A percentile compares a stretch with the other conserved stretches of the same genome.
phyloP scores from a whole-genome alignment of 2,888 invertebrate genomes.

The Muscina levida region DNA sequence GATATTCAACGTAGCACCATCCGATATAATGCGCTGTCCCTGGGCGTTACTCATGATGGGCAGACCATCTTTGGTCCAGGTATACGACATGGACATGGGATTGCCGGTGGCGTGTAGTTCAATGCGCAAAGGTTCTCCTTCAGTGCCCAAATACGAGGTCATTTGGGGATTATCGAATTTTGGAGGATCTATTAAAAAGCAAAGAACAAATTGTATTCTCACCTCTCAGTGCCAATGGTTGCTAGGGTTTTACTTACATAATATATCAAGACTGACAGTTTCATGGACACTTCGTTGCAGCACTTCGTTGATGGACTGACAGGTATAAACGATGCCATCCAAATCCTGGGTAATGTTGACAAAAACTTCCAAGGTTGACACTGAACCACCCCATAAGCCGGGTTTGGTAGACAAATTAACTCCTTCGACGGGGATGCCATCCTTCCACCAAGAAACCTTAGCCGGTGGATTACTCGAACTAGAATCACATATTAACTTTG shows the following conservation, averaged over 20 bases:
- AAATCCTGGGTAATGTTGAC: slow-evolving; percentile 78
- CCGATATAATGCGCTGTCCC: slow-evolving; percentile 75
- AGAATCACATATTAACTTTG: slow-evolving; percentile 77
- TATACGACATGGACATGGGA: slow-evolving; percentile 77
- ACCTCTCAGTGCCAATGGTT: neutral
- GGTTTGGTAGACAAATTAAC: slow-evolving; percentile 76
- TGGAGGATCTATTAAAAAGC: slow-evolving; percentile 72
- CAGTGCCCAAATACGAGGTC: slow-evolving; percentile 74
- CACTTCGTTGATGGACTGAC: slow-evolving; percentile 78
- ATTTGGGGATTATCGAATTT: slow-evolving; percentile 74
- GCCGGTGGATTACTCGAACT: slow-evolving; percentile 78
- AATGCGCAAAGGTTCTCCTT: slow-evolving; percentile 75
- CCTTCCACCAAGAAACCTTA: slow-evolving; percentile 78
- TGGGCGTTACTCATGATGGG: slow-evolving; percentile 74
- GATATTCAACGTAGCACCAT: slow-evolving; percentile 76
- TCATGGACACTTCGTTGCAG: slow-evolving; percentile 77
- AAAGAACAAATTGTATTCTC: neutral
- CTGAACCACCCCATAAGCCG: slow-evolving; percentile 77
- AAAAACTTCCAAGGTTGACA: slow-evolving; percentile 76
- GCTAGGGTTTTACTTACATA: slow-evolving; percentile 72
- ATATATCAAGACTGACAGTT: slow-evolving; percentile 76
- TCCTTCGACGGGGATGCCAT: slow-evolving; percentile 77
- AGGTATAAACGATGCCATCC: slow-evolving; percentile 77
- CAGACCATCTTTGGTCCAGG: slow-evolving; percentile 78
- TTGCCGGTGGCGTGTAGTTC: slow-evolving; percentile 76